Percentiles rank a stretch among this genome's conserved stretches.
phyloP scores from a whole-genome alignment of 2,888 invertebrate species.

The Mallateleia sp. region DNA sequence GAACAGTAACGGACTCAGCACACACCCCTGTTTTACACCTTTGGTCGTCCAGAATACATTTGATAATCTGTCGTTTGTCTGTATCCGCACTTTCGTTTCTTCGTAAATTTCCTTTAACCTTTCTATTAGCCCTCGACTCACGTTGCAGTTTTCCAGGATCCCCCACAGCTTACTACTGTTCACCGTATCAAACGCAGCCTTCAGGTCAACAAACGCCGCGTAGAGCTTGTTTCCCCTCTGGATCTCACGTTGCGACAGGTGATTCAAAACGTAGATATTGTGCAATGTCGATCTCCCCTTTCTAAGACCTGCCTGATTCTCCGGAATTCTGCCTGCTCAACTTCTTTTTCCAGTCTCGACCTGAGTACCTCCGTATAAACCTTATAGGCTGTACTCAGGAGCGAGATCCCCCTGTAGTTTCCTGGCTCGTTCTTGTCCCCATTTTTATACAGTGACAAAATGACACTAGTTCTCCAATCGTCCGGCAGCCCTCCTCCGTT shows the following conservation, averaged over 20 bases:
- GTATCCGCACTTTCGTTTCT: not conserved
- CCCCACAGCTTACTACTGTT: not conserved
- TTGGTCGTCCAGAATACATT: not conserved
- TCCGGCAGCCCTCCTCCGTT: constrained; percentile 59
- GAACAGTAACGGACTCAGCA: not conserved
- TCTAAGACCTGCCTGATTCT: constrained; percentile 70
- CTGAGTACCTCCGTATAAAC: constrained; percentile 69
- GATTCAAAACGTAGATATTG: constrained; percentile 59
- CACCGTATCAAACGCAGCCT: not conserved
- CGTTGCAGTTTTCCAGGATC: too few relatives aligned
- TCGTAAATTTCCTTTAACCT: not conserved
- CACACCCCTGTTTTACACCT: not conserved
- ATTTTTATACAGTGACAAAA: constrained; percentile 69
- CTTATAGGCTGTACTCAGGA: constrained; percentile 69
- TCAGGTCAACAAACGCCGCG: not conserved
- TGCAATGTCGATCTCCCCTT: constrained; percentile 32
- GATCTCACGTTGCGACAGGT: too few relatives aligned
- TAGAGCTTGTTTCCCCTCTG: not conserved
- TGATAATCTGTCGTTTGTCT: too few relatives aligned
- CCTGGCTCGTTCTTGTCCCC: constrained; percentile 35
- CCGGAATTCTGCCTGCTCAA: constrained; percentile 46
- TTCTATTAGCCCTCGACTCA: not conserved
- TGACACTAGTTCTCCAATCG: constrained; percentile 70
- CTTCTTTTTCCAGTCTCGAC: constrained; percentile 52
- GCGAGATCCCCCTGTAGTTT: constrained; percentile 76